Evolutionary conservation across 2,113 vertebrate genomes (phyloP).

Genomic region (Erythrolamprus reginae): DNA sequence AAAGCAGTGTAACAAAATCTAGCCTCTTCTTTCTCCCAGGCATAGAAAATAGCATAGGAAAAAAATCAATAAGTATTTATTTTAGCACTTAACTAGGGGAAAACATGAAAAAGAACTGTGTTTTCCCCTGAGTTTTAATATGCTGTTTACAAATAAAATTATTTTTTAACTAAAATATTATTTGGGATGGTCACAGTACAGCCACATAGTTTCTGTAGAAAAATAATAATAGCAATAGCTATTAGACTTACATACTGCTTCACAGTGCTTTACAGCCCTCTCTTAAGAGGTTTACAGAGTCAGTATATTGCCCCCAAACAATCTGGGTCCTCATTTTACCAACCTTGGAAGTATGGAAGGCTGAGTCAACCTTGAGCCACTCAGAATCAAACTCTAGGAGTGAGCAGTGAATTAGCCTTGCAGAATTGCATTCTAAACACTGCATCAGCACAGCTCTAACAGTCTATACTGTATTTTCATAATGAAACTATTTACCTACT

Average conservation of each 20-base stretch:
- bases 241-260: no score
- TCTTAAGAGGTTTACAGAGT: no score
- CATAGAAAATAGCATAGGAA: background rate
- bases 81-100: background rate
- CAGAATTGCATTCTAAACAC: no score
- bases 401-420: no score
- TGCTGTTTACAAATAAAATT: background rate
- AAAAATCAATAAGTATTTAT: constrained; percentile 15
- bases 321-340: no score
- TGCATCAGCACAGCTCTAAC: no score
- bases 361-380: no score
- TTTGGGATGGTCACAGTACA: background rate
- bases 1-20: background rate
- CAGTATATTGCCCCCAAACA: no score
- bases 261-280: no score
- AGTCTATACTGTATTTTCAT: background rate
- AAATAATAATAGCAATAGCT: background rate
- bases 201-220: background rate
- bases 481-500: background rate
- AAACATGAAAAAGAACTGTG: background rate
- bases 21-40: background rate
- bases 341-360: no score
- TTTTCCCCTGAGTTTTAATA: background rate
- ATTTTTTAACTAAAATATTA: background rate
- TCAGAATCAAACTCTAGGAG: no score